Evolutionary conservation across 2,888 invertebrate genomes (phyloP).

Genomic region (Chalcis sispes): DNA sequence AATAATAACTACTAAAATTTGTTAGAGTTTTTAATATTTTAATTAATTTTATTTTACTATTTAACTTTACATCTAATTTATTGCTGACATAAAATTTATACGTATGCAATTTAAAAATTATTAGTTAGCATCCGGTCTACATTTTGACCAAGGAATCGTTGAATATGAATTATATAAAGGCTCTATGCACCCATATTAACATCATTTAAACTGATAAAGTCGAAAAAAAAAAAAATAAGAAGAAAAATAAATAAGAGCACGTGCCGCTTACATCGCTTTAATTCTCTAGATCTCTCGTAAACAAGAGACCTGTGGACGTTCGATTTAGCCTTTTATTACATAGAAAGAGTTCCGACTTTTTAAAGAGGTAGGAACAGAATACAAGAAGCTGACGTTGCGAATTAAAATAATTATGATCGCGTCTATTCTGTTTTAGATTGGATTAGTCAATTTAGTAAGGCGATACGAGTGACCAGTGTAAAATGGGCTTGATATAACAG

Average conservation of each 20-base stretch:
- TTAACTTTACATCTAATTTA: too few species aligned
- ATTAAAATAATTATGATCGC: background rate
- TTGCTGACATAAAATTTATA: too few species aligned
- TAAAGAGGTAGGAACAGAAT: too few species aligned
- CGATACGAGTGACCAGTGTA: constrained; percentile 17
- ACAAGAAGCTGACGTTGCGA: background rate
- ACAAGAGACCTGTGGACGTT: background rate
- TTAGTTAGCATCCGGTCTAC: background rate
- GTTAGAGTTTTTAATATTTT: too few species aligned
- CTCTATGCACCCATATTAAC: background rate
- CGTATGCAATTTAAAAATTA: too few species aligned
- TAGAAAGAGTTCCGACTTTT: constrained; percentile 18
- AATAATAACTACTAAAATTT: too few species aligned
- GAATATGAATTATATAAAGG: background rate
- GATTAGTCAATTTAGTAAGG: constrained; percentile 34
- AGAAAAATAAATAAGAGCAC: background rate
- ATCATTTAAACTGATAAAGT: background rate
- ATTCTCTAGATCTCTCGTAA: constrained; percentile 26
- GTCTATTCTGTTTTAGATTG: background rate
- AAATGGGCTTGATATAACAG: background rate
- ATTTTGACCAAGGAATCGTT: background rate
- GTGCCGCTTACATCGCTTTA: background rate
- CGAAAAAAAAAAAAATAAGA: background rate
- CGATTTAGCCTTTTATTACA: background rate
- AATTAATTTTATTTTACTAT: too few species aligned